These are phyloP conservation scores for Mesorhabditis spiculigera DNA, from an alignment of 2,888 invertebrate species.

Conservation along the genomic window DNA sequence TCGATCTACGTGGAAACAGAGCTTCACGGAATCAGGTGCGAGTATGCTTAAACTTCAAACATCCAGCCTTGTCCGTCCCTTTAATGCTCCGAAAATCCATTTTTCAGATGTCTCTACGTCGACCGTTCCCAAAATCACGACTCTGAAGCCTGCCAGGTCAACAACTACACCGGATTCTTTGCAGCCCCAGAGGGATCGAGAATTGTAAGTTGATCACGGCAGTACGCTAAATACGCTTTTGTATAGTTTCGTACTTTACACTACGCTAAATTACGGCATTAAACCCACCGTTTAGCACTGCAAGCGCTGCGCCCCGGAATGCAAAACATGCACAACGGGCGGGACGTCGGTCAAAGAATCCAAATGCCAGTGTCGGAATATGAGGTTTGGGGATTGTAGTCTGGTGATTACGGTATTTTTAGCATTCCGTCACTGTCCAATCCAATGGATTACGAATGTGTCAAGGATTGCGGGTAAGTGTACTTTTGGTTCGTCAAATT, in stretches of 20 bases:
- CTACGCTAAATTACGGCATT: too few species aligned
- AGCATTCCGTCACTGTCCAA: neutral
- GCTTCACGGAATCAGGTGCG: neutral
- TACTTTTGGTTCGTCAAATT: too few species aligned
- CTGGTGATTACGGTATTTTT: neutral
- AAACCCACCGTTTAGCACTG: conserved; percentile 25
- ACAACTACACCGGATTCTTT: conserved; percentile 7
- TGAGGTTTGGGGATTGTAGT: neutral
- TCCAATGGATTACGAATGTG: neutral
- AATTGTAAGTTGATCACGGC: neutral
- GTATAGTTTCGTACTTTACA: neutral
- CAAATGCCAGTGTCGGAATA: neutral
- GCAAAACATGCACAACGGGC: conserved; percentile 26
- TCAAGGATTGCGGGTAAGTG: neutral
- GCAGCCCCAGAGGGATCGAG: neutral
- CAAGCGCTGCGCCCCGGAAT: conserved; percentile 30
- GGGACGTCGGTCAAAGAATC: conserved; percentile 14
- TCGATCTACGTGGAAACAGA: conserved; percentile 1
- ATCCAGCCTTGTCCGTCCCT: neutral
- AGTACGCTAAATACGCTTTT: neutral
- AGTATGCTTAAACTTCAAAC: neutral
- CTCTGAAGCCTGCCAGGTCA: neutral
- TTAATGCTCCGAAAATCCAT: neutral
- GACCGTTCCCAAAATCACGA: neutral
- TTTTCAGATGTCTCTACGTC: conserved; percentile 4